Base-by-base conservation (phyloP, 2,888 invertebrate species). In the Chalcosyrphus nemorum region DNA sequence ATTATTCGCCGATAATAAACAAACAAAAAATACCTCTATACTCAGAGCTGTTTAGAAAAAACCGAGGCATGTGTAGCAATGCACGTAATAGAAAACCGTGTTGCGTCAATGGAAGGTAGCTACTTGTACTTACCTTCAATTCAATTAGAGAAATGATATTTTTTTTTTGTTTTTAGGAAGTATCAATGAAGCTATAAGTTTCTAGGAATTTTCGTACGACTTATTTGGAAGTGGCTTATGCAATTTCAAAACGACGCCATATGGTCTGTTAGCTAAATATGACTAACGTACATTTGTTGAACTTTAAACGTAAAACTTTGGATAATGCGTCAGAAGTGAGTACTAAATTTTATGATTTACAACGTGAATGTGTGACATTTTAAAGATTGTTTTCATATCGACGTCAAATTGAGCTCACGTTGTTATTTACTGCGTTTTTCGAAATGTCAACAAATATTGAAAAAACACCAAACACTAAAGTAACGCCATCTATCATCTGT, bases 1-100 rank as follows among this genome's bases (percentile, higher is more conserved):
- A 71, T 71, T 71, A 27, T 71, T 50, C n/a, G 35, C 29, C 50
- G 59, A 59, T 38, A 52, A 38, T 61, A 52, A 72, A 43, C 1
- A 38, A n/a, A n/a, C 13, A 32, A 29, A 29, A n/a, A n/a, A n/a
- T n/a, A n/a, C n/a, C n/a, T n/a, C n/a, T n/a, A n/a, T 29, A 45
- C 7, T 4, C 17, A 3, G 2, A 50, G 7, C 2, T 17, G 2
- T 43, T 19, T 21, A 15, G 21, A n/a, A 15, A 6, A 32, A 24
- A 50, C n/a, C 21, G 19, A 9, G 38, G 15, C 11, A 38, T 27
- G 15, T 17, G 24, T 15, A 47, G 13, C 15, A n/a, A 32, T 47
- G 65, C 50, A 65, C 32, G 61, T 45, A 45, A 45, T 61, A 45
- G 35, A 61, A 61, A 52, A 24, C 17, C 59, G 59, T 29, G 43